These are phyloP conservation scores for Alethe castanea DNA, from an alignment of 2,113 vertebrate genomes.

Conservation along the genomic window DNA sequence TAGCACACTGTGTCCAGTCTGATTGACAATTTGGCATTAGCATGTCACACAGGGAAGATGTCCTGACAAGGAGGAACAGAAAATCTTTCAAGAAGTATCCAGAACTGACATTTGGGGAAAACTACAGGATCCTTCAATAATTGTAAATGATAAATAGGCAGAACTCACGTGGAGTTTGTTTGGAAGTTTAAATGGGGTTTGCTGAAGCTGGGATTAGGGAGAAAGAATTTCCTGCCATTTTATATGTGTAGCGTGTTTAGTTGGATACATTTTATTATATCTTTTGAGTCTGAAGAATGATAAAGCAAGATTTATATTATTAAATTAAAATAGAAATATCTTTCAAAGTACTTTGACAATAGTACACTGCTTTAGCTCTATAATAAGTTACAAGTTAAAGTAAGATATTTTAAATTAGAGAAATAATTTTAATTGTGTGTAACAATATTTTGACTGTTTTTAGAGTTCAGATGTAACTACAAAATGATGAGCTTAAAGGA, in stretches of 20 bases:
- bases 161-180: not conserved
- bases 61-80: not conserved
- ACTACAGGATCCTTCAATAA: not conserved
- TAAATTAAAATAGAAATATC: not conserved
- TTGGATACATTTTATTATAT: not conserved
- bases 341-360: not conserved
- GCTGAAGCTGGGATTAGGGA: not conserved
- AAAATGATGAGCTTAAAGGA: not conserved
- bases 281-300: not conserved
- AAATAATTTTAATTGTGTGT: not conserved
- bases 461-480: not conserved
- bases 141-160: not conserved
- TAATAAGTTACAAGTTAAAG: not conserved
- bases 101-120: not conserved
- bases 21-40: not conserved
- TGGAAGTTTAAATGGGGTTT: fast-evolving
- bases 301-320: not conserved
- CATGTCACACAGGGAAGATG: not conserved
- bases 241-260: not conserved
- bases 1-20: not conserved
- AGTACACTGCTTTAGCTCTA: not conserved
- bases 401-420: not conserved
- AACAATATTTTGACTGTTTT: not conserved
- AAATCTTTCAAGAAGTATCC: not conserved
- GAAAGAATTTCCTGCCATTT: not conserved